Evolutionary conservation across 2,888 invertebrate species (phyloP), one percentile per base, ranked within the genome.

Genomic region (Zhengitettix transpicula): DNA sequence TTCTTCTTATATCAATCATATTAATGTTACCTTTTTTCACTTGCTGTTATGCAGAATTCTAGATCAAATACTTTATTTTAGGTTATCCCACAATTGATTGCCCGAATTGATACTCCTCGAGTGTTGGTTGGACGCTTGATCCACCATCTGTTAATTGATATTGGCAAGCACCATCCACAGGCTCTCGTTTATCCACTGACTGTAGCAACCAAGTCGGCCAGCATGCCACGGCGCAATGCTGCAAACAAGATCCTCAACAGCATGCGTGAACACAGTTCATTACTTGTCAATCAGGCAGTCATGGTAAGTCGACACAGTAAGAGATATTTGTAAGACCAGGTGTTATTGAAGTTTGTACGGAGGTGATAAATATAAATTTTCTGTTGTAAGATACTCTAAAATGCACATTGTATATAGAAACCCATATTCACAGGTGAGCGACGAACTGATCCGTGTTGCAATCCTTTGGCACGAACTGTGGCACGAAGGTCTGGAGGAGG

Each of bases 381-480:
- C 28, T 5, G 7, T 5, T 7, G 2, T 2, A 28, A 7, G 28
- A 28, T 2, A 28, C 28, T 28, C 7, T 28, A 28, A 28, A 28
- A 5, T 28, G 2, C 7, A 28, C 28, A 28, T 7, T 5, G 7
- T 28, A 5, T 28, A 28, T 28, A 5, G 3, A n/a, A n/a, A n/a
- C 3, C 7, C 28, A 28, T 52, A n/a, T 28, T 28, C 28, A 28
- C 61, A 76, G 76, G 75, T 79, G 40, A 80, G 95, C 54, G 97
- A 98, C 68, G 99, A 99, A 73, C 77, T 99, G 56, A 98, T 99
- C 61, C 79, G 98, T 59, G 96, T 98, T 1, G 98, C 99, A 1
- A 99, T 99, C 65, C 76, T 99, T 16, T 99, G 99, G 99, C 98
- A 99, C 70, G 99, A 99, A 72, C 85, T 96, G 69, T 99, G 99